phyloP scores from a whole-genome alignment of 1,140 invertebrate species.

The Brachionus paranguensis region DNA sequence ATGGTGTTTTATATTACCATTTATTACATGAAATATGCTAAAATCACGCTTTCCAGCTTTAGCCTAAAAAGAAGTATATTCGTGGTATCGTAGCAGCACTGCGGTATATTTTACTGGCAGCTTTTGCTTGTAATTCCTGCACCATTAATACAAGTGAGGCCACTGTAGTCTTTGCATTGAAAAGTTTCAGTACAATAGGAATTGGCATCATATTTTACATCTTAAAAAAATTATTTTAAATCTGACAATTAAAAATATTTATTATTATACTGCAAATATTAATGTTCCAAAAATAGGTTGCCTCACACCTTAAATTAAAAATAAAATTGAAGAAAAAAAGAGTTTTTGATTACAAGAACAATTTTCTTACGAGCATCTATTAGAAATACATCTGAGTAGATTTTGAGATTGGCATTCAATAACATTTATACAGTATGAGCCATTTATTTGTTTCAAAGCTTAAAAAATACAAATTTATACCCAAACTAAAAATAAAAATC shows the following conservation, averaged over 20 bases:
- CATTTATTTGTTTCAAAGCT: slow-evolving; percentile 36
- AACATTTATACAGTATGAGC: not conserved
- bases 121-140: not conserved
- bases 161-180: slow-evolving; percentile 1
- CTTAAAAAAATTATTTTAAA: not conserved
- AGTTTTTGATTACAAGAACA: no score
- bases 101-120: not conserved
- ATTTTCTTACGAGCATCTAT: not conserved
- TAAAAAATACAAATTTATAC: not conserved
- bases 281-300: not conserved
- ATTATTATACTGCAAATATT: not conserved
- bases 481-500: not conserved
- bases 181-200: not conserved
- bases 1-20: no score
- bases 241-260: not conserved
- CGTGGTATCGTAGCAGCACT: no score
- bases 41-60: no score
- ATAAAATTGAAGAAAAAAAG: not conserved
- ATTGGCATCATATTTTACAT: not conserved
- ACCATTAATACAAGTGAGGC: not conserved
- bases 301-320: not conserved
- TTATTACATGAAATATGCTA: no score
- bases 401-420: slow-evolving; percentile 19
- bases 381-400: not conserved
- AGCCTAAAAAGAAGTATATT: no score